Base-by-base conservation (phyloP, 2,113 vertebrate species). In the Nyctibius bracteatus region DNA sequence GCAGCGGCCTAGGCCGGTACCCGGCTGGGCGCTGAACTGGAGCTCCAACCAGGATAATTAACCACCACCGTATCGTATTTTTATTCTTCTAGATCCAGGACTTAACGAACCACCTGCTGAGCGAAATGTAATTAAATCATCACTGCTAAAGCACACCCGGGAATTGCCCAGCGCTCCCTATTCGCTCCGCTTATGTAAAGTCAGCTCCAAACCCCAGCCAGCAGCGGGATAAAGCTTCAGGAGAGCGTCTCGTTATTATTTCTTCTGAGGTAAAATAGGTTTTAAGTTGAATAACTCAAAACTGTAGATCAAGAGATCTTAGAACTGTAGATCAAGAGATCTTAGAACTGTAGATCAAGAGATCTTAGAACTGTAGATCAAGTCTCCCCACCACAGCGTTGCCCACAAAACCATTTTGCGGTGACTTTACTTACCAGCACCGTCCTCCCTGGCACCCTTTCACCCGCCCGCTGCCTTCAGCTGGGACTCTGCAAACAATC, bases 21-120 rank as follows among this genome's bases (percentile, higher is more conserved):
- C 14, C 12, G 2, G 81, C 86, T 47, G 90, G 77, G 74, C 79
- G 87, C 31, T 70, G 67, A 58, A 47, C 70, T 39, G 21, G 88
- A 94, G 88, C 94, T 86, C 97, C 97, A 88, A 43, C 54, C 8
- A 66, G 59, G 94, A 95, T 97, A 97, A 98, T 98, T 97, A 98
- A 97, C 97, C 94, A 91, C 88, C 77, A 73, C 74, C 55, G 67
- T 78, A 39, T 73, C 82, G 88, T 82, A n/a, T 73, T 72, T 51
- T 58, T 41, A 90, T 89, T 95, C 95, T 81, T 59, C 74, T 3
- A 88, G 51, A 78, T 28, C 31, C 66, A 94, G 71, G 79, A 81
- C 75, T 81, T 81, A 94, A n/a, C 25, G 70, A 97, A 94, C 95
- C 91, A 91, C 94, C 97, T 97, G 97, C 97, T 93, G 93, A 97